These are phyloP conservation scores for Musca vetustissima DNA, from an alignment of 1,140 invertebrate species.

Conservation along the genomic window DNA sequence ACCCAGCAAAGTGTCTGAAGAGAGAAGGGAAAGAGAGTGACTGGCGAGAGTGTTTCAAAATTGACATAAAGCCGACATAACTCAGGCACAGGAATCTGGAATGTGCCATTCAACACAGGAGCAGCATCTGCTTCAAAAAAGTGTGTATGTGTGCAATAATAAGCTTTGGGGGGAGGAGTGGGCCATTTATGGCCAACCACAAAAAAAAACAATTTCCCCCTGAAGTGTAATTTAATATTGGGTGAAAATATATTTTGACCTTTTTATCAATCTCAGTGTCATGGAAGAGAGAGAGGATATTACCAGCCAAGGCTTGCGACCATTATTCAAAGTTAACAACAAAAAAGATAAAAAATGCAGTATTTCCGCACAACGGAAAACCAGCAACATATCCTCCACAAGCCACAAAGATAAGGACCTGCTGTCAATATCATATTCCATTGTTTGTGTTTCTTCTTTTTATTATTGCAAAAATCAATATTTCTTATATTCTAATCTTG, in stretches of 20 bases:
- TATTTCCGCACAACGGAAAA: conserved; percentile 15
- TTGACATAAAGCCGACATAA: conserved; percentile 12
- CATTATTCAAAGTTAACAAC: too few relatives aligned
- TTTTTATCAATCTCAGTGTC: too few relatives aligned
- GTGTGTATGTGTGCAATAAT: too few relatives aligned
- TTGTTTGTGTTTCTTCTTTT: neutral
- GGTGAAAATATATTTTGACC: too few relatives aligned
- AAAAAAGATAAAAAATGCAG: conserved; percentile 8
- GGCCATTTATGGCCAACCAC: too few relatives aligned
- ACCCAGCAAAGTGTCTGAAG: neutral
- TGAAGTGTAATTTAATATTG: too few relatives aligned
- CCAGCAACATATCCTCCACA: neutral
- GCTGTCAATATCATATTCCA: neutral
- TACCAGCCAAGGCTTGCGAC: too few relatives aligned
- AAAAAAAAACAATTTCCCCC: too few relatives aligned
- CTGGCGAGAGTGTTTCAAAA: conserved; percentile 13
- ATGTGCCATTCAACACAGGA: neutral
- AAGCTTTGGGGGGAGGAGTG: too few relatives aligned
- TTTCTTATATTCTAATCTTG: neutral
- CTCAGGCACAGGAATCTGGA: neutral
- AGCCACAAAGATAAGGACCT: neutral
- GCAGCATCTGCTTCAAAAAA: conserved; percentile 1
- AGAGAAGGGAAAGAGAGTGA: neutral
- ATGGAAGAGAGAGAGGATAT: too few relatives aligned
- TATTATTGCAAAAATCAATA: conserved; percentile 7